Evolutionary conservation across 2,888 invertebrate genomes (phyloP).

Genomic region (Sussaba pulchella): DNA sequence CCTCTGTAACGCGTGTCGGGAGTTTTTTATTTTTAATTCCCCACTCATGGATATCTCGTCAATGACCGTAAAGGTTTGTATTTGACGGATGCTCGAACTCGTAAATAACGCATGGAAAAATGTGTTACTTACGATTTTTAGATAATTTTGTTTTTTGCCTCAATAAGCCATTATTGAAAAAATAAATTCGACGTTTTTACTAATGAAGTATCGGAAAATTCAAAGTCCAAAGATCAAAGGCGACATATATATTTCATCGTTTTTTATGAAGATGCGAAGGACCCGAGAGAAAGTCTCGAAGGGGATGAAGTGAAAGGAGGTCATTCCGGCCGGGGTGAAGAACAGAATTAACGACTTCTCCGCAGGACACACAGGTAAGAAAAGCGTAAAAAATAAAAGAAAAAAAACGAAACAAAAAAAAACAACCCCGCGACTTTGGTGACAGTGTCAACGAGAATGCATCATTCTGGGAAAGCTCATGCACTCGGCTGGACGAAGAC

Average conservation of each 20-base stretch:
- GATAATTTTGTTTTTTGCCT: too few relatives aligned
- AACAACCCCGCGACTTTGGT: not conserved
- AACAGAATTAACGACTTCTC: constrained; percentile 34
- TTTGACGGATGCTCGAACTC: constrained; percentile 27
- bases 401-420: not conserved
- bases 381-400: not conserved
- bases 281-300: constrained; percentile 23
- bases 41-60: not conserved
- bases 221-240: constrained; percentile 7
- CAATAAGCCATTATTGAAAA: too few relatives aligned
- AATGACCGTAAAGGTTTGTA: not conserved
- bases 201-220: too few relatives aligned
- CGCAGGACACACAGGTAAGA: constrained; percentile 18
- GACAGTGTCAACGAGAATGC: constrained; percentile 37
- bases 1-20: constrained; percentile 32
- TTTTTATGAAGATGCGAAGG: not conserved
- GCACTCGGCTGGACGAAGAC: not conserved
- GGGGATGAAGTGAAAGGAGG: constrained; percentile 10
- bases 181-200: too few relatives aligned
- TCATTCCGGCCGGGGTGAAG: not conserved
- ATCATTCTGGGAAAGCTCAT: constrained; percentile 39
- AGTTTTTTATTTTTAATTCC: constrained; percentile 37
- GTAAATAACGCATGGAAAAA: not conserved
- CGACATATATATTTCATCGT: too few relatives aligned
- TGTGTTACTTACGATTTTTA: too few relatives aligned